phyloP scores from a whole-genome alignment of 2,888 invertebrate genomes.

The Limnephilus auricula region DNA sequence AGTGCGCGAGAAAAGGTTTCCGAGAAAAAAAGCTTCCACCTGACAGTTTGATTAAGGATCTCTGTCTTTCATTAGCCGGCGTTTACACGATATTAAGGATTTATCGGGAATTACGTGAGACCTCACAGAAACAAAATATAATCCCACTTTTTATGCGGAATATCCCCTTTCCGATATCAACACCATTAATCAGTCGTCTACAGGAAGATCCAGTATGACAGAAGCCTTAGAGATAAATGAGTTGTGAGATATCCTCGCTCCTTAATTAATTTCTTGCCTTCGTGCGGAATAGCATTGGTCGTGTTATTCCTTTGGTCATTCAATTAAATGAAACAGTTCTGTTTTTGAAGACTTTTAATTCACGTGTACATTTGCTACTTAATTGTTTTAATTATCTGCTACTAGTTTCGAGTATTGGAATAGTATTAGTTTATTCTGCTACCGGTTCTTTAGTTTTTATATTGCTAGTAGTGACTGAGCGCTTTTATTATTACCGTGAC shows the following conservation, averaged over 20 bases:
- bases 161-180: conserved; percentile 9
- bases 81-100: conserved; percentile 26
- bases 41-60: conserved; percentile 19
- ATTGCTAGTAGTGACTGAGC: too few species aligned
- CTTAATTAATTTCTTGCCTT: conserved; percentile 33
- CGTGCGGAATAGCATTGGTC: neutral
- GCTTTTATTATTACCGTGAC: too few species aligned
- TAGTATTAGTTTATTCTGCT: too few species aligned
- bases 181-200: conserved; percentile 36
- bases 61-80: neutral
- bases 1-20: neutral
- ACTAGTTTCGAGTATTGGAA: too few species aligned
- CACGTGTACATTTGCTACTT: too few species aligned
- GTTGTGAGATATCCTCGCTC: conserved; percentile 5
- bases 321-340: neutral
- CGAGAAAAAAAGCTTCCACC: neutral
- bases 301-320: neutral
- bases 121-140: conserved; percentile 16
- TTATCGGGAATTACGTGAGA: conserved; percentile 6
- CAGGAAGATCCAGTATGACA: conserved; percentile 15
- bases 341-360: too few species aligned
- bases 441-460: too few species aligned
- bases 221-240: conserved; percentile 24
- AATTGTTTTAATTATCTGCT: too few species aligned
- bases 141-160: conserved; percentile 6